phyloP scores from a whole-genome alignment of 1,140 invertebrate species.

The Drosophila eugracilis region DNA sequence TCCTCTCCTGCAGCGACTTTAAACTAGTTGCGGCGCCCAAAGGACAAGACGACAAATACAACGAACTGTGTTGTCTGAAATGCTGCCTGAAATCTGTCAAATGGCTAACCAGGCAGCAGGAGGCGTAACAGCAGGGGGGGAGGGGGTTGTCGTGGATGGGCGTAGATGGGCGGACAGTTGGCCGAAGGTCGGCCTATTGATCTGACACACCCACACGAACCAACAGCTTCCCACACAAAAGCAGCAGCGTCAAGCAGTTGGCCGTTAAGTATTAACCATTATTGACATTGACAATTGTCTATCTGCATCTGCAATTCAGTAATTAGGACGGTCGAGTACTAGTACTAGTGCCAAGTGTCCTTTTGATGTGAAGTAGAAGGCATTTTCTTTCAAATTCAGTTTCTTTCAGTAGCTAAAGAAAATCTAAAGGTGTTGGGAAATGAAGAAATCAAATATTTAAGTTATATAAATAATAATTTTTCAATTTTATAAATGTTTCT shows the following conservation, averaged over 20 bases:
- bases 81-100: constrained; percentile 64
- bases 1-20: constrained; percentile 41
- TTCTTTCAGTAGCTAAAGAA: background rate
- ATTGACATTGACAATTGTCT: constrained; percentile 81
- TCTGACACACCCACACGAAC: constrained; percentile 62
- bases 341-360: constrained; percentile 40
- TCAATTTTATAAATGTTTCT: no score
- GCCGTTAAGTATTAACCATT: constrained; percentile 73
- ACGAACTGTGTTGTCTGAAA: constrained; percentile 24
- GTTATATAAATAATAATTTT: no score
- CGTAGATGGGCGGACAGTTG: constrained; percentile 2
- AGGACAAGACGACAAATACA: constrained; percentile 8
- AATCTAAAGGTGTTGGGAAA: no score
- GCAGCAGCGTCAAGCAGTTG: constrained; percentile 16
- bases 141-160: background rate
- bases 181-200: constrained; percentile 74
- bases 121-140: background rate
- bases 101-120: constrained; percentile 65
- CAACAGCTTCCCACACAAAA: constrained; percentile 3
- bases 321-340: constrained; percentile 48
- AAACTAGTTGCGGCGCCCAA: constrained; percentile 61
- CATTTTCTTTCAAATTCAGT: no score
- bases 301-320: constrained; percentile 53
- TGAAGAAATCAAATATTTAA: no score
- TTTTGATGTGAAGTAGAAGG: constrained; percentile 27